phyloP scores from a whole-genome alignment of 2,888 invertebrate genomes.

The Odiellus spinosus region DNA sequence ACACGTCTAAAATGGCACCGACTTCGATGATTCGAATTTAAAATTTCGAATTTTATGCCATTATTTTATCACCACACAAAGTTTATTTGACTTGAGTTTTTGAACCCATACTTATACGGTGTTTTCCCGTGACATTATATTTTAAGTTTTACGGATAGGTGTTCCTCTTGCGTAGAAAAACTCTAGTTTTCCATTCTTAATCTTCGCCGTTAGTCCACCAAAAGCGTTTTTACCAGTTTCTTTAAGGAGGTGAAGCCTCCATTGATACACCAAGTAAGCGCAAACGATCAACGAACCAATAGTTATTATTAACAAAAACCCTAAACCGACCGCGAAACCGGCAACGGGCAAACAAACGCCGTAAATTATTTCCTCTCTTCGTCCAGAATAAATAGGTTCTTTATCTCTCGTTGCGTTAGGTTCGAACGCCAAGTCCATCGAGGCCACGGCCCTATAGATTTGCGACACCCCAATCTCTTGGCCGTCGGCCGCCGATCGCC shows the following conservation, averaged over 20 bases:
- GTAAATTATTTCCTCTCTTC: slow-evolving; percentile 12
- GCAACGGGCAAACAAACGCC: slow-evolving; percentile 19
- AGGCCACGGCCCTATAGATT: slow-evolving; percentile 76
- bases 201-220: neutral
- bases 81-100: no score
- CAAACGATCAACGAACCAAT: neutral
- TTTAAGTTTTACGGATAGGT: no score
- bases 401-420: slow-evolving; percentile 37
- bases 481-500: slow-evolving; percentile 15
- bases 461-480: slow-evolving; percentile 58
- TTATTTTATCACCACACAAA: no score
- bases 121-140: no score
- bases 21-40: no score
- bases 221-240: neutral
- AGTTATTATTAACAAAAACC: slow-evolving; percentile 4
- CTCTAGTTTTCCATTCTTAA: neutral
- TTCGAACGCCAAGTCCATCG: slow-evolving; percentile 76
- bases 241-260: neutral
- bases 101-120: no score
- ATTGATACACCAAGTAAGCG: neutral
- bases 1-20: no score
- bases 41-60: no score
- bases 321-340: slow-evolving; percentile 15
- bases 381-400: slow-evolving; percentile 12
- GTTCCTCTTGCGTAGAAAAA: no score